Evolutionary conservation across 2,888 invertebrate genomes (phyloP), one percentile per base, ranked within the genome.

Genomic region (Nephrotoma guestfalica): DNA sequence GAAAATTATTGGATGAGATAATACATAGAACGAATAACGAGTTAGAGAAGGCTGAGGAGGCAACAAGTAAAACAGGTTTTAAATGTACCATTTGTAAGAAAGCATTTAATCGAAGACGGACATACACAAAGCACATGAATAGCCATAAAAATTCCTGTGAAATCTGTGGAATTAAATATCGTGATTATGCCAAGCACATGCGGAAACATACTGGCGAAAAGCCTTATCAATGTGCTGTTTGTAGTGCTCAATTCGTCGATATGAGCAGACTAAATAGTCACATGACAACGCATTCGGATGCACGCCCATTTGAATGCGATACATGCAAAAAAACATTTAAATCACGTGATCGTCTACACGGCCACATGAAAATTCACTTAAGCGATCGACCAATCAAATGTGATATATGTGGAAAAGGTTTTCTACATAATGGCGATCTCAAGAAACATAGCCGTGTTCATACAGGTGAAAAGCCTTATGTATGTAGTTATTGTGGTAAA

Each of bases 401-500:
- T 71, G 18, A 51, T 40, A 71, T 83, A 15, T 86, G 86, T 71
- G 86, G 83, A 41, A 86, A 86, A 41, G 57, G 71, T 13, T 86
- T 86, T 30, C 18, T 83, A 30, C 41, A 86, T 42, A 57, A 51
- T 18, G 57, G 45, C 13, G 47, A 43, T 42, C 18, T 86, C 7
- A 86, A 42, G 13, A 86, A 86, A 9, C 86, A 86, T 71, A 47
- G 42, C 11, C 41, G 85, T 15, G 43, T 43, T 9, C 85, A 85
- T 85, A 43, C 85, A 43, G 85, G 43, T 5, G 41, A 83, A 83
- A 86, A 41, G 18, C 83, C 57, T 40, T 83, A 41, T 51, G 41
- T 83, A 13, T 86, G 86, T 42, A 86, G 71, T 83, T 71, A 71
- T 18, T 86, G 86, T 42, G 71, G 71, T 86, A 57, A 71, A 86